phyloP scores from a whole-genome alignment of 2,797 vertebrate genomes.

The Gallinago nigripennis region DNA sequence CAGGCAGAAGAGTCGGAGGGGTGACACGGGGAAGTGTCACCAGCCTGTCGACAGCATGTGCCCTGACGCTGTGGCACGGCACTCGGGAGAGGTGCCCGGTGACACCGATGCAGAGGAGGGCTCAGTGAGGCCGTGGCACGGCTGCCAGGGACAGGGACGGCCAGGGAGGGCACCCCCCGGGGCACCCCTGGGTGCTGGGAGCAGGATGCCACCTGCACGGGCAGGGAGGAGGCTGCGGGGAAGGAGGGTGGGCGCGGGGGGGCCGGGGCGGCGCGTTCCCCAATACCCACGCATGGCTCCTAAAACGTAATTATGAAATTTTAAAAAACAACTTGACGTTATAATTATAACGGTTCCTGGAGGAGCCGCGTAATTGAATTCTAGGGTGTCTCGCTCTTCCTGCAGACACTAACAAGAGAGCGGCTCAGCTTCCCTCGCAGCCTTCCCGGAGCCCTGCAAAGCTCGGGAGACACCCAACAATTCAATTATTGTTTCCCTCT shows the following conservation, averaged over 20 bases:
- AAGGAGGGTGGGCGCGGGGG: neutral
- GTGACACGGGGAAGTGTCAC: rapidly evolving
- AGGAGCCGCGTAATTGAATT: constrained; percentile 61
- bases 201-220: rapidly evolving
- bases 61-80: rapidly evolving
- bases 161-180: rapidly evolving
- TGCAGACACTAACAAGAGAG: constrained; percentile 59
- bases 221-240: neutral
- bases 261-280: neutral
- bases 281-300: constrained; percentile 16
- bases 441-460: constrained; percentile 59
- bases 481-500: constrained; percentile 70
- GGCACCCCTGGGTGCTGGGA: neutral
- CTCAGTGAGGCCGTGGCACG: rapidly evolving
- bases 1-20: neutral
- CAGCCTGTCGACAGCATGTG: rapidly evolving
- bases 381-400: constrained; percentile 58
- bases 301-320: constrained; percentile 58
- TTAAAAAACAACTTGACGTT: constrained; percentile 68
- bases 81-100: rapidly evolving
- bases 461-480: constrained; percentile 63
- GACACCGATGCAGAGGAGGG: rapidly evolving
- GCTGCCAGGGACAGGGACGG: neutral
- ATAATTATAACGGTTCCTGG: constrained; percentile 62
- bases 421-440: constrained; percentile 50